These are phyloP conservation scores for Stegodyphus dumicola DNA, from an alignment of 1,140 invertebrate species.

Conservation along the genomic window DNA sequence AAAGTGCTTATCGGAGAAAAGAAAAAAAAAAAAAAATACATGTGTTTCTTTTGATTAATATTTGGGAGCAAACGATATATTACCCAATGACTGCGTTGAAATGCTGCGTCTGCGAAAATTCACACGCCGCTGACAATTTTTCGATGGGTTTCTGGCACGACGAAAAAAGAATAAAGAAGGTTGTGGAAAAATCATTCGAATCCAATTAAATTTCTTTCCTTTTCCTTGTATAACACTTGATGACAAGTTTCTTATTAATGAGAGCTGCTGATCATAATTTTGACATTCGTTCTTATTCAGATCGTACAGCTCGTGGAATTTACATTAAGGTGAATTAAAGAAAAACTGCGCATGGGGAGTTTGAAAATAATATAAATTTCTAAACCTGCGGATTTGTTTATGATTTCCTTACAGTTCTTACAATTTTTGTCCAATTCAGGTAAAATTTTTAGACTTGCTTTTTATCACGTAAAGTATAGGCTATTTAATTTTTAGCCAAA, in stretches of 20 bases:
- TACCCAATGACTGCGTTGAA: slow-evolving; percentile 27
- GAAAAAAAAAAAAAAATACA: slow-evolving; percentile 14
- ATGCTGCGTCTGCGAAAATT: slow-evolving; percentile 38
- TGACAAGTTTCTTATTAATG: slow-evolving; percentile 53
- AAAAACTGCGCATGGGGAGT: too few relatives aligned
- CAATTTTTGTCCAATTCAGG: too few relatives aligned
- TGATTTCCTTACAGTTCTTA: too few relatives aligned
- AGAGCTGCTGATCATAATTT: slow-evolving; percentile 4
- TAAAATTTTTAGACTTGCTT: too few relatives aligned
- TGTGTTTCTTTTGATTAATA: slow-evolving; percentile 43
- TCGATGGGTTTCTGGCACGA: slow-evolving; percentile 10
- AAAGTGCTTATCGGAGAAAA: not conserved
- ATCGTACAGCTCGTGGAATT: too few relatives aligned
- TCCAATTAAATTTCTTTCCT: slow-evolving; percentile 42
- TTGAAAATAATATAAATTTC: too few relatives aligned
- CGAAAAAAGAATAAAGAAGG: slow-evolving; percentile 8
- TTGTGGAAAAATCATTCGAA: slow-evolving; percentile 37
- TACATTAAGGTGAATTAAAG: too few relatives aligned
- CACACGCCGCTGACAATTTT: slow-evolving; percentile 33
- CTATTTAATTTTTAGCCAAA: too few relatives aligned
- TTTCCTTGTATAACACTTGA: slow-evolving; percentile 17
- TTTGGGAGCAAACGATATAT: slow-evolving; percentile 30
- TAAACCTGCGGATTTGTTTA: too few relatives aligned
- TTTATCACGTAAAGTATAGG: too few relatives aligned
- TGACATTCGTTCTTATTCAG: not conserved